These are phyloP conservation scores for Danio kyathit DNA, from an alignment of 2,797 vertebrate genomes.

Conservation along the genomic window DNA sequence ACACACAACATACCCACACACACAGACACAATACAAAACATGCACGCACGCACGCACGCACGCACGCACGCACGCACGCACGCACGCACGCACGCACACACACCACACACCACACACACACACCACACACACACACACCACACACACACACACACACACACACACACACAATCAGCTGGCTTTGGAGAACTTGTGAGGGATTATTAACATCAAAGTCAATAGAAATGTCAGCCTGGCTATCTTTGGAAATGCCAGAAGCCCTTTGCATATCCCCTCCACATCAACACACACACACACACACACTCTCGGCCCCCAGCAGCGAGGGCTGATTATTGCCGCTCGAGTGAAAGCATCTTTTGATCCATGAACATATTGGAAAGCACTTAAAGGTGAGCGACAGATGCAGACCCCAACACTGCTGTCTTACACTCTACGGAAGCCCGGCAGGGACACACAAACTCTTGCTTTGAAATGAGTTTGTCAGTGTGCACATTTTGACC, in stretches of 20 bases:
- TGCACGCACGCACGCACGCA: too few species aligned
- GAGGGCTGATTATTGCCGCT: slow-evolving; percentile 86
- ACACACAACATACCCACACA: slow-evolving; percentile 12
- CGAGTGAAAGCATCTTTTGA: slow-evolving; percentile 76
- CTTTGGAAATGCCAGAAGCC: slow-evolving; percentile 97
- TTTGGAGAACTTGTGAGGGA: slow-evolving; percentile 92
- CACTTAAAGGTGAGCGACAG: slow-evolving; percentile 88
- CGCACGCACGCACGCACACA: slow-evolving; percentile 41
- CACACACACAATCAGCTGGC: slow-evolving; percentile 23
- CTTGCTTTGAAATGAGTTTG: too few species aligned
- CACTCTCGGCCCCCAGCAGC: slow-evolving; percentile 83
- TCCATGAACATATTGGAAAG: slow-evolving; percentile 91
- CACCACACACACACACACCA: slow-evolving; percentile 57
- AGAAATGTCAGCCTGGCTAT: slow-evolving; percentile 95
- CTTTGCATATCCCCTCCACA: slow-evolving; percentile 89
- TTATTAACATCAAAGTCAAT: slow-evolving; percentile 98
- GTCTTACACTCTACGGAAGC: too few species aligned
- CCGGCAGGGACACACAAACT: too few species aligned
- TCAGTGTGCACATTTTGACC: too few species aligned
- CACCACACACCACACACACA: slow-evolving; percentile 52
- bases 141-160: slow-evolving; percentile 58
- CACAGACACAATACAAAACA: too few species aligned
- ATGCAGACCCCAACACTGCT: too few species aligned
- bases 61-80: slow-evolving; percentile 5
- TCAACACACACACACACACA: slow-evolving; percentile 23